Conservation (phyloP, 2,888 invertebrate genomes). For the Agrotis clavis region DNA sequence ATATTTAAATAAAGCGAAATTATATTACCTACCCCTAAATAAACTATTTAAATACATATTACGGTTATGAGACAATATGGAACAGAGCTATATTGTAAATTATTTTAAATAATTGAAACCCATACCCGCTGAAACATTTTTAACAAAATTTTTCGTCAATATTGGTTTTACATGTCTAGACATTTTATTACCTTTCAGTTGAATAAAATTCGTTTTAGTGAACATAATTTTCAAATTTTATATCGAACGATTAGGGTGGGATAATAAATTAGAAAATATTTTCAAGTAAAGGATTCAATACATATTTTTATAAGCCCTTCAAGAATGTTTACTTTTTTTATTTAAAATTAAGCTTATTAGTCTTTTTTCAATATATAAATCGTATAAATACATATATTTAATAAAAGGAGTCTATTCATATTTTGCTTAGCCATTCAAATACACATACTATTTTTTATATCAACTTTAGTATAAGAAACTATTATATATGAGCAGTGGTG, state of each 20-base stretch:
- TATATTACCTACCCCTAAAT: background rate
- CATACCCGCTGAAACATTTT: constrained; percentile 34
- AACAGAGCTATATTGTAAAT: constrained; percentile 2
- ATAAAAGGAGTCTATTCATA: too few relatives aligned
- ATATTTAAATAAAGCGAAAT: background rate
- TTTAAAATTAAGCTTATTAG: background rate
- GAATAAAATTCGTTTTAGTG: background rate
- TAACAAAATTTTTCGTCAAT: constrained; percentile 13
- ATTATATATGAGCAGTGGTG: too few relatives aligned
- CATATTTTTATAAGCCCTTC: background rate
- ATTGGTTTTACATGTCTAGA: constrained; percentile 27
- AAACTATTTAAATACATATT: background rate
- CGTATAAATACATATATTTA: too few relatives aligned
- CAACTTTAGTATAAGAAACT: too few relatives aligned
- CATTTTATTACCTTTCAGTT: background rate
- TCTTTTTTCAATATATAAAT: too few relatives aligned
- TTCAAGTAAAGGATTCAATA: background rate
- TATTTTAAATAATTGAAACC: background rate
- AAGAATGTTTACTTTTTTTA: background rate
- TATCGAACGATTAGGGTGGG: background rate
- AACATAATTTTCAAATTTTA: background rate
- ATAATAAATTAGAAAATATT: background rate
- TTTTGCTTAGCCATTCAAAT: too few relatives aligned
- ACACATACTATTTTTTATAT: too few relatives aligned
- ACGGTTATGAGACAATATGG: background rate